These are phyloP conservation scores for Muricea muricata DNA, from an alignment of 92 coral and sea anemone species.

Conservation along the genomic window DNA sequence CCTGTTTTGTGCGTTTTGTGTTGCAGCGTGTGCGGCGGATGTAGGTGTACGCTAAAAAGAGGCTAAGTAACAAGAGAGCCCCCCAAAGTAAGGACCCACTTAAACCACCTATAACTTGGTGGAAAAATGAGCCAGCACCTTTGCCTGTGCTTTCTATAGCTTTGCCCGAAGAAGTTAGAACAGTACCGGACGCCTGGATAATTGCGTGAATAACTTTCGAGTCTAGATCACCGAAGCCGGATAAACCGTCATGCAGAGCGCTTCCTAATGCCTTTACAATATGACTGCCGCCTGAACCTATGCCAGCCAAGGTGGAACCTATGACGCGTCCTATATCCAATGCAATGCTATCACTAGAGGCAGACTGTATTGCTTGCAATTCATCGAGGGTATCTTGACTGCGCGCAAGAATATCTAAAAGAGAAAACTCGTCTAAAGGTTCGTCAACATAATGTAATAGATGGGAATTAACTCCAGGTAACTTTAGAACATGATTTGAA, in stretches of 20 bases:
- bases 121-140: constrained; percentile 13
- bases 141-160: background rate
- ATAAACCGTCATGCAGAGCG: too few relatives aligned
- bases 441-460: background rate
- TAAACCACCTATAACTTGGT: background rate
- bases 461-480: background rate
- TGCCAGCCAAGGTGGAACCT: background rate
- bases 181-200: background rate
- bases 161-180: background rate
- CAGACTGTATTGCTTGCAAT: background rate
- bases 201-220: background rate
- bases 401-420: constrained; percentile 17
- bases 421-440: background rate
- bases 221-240: too few relatives aligned
- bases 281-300: background rate
- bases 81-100: background rate
- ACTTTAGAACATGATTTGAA: background rate
- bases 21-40: too few relatives aligned
- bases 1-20: too few relatives aligned
- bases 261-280: background rate
- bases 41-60: background rate
- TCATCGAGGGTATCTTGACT: constrained; percentile 3
- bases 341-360: background rate
- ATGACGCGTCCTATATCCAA: background rate
- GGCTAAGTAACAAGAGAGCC: background rate